Base-by-base conservation (phyloP, 2,888 invertebrate genomes). In the Epinotia ramella region DNA sequence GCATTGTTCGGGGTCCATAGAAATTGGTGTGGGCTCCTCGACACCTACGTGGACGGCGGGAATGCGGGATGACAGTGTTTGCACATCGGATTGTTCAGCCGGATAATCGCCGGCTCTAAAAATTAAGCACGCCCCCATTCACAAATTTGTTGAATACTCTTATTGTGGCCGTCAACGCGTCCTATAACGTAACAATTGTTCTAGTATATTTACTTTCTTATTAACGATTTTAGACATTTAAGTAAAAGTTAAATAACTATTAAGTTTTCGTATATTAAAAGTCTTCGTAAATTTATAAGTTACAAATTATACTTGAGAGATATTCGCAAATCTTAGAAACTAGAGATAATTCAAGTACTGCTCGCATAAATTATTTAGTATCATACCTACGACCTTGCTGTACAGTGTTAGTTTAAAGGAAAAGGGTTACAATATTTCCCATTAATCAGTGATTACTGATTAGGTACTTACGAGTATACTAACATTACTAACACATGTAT, bases 1-100 rank as follows among this genome's bases (percentile, higher is more conserved):
- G 84, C 86, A 86, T 94, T 94, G 93, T 94, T 87, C 81, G 79
- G 74, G 76, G 76, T 76, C 86, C 83, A 91, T 94, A 89, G 91
- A 94, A 94, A 87, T 93, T 87, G 83, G 94, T 94, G 94, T 94
- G 94, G 93, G 87, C 92, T 83, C 80, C 83, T 86, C 86, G 84
- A 88, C 89, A 86, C 89, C 90, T 89, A 89, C 93, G 90, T 89
- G 80, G 84, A 80, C 80, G 80, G 78, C 77, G 80, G 82, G 84
- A 87, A 87, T 86, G 84, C 80, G 82, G 79, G 82, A 81, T 83
- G 88, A 86, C 88, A 85, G 81, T 93, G 93, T 94, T 94, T 94
- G 89, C 91, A 80, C 87, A 87, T 87, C 86, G 87, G 89, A 91
- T 93, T 88, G 88, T 89, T 83, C 86, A 80, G 80, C 79, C 81